phyloP scores from a whole-genome alignment of 2,797 vertebrate genomes.

The Sitta carolinensis region DNA sequence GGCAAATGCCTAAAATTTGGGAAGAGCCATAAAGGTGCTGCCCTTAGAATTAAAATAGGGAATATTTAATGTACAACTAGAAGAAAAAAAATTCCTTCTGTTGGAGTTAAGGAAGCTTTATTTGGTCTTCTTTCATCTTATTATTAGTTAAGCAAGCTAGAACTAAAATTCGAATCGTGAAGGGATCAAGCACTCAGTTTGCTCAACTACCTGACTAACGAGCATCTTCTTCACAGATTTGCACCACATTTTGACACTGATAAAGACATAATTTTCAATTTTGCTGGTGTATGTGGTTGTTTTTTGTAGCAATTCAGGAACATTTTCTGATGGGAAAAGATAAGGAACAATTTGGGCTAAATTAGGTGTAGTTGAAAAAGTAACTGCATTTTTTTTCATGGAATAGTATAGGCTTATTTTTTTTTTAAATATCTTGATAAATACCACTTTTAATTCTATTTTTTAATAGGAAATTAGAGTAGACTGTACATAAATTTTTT shows the following conservation, averaged over 20 bases:
- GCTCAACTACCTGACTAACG: neutral
- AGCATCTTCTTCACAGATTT: neutral
- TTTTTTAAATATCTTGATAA: neutral
- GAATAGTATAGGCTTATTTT: neutral
- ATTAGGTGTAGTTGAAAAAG: neutral
- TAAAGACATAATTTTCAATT: neutral
- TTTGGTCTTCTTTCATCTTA: neutral
- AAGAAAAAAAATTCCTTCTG: neutral
- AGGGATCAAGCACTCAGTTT: neutral
- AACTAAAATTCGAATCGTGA: neutral
- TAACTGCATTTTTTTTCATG: neutral
- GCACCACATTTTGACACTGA: neutral
- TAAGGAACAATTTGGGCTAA: neutral
- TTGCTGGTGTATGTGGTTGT: neutral
- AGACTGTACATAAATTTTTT: neutral
- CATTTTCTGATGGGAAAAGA: neutral
- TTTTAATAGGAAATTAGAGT: neutral
- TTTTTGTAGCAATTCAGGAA: constrained; percentile 7
- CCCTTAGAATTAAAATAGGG: neutral
- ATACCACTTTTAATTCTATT: neutral
- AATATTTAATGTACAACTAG: neutral
- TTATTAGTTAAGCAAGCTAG: neutral
- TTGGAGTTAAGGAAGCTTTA: neutral
- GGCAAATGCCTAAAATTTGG: neutral
- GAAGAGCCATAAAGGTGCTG: neutral